Percentiles rank a stretch among this genome's conserved stretches.
phyloP scores from a whole-genome alignment of 2,113 vertebrate species.

The Struthio camelus region DNA sequence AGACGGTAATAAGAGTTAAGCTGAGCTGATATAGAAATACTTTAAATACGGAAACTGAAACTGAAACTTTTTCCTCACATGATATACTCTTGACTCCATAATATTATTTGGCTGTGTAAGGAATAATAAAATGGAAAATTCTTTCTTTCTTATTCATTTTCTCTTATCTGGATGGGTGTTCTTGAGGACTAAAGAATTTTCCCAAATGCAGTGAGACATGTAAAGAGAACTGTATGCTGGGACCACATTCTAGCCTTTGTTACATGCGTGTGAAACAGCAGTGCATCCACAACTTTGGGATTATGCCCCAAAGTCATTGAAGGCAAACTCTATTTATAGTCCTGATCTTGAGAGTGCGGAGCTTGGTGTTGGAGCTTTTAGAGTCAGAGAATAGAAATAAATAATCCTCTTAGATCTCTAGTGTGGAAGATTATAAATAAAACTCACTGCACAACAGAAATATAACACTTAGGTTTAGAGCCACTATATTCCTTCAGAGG shows the following conservation, averaged over 20 bases:
- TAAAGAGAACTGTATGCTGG: neutral
- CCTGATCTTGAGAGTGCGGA: neutral
- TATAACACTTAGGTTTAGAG: neutral
- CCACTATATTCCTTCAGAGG: neutral
- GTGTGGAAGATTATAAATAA: neutral
- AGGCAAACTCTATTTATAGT: neutral
- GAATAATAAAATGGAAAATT: neutral
- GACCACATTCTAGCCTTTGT: neutral
- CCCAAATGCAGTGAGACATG: neutral
- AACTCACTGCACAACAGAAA: neutral
- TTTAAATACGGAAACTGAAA: neutral
- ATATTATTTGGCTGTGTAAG: neutral
- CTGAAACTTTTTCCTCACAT: neutral
- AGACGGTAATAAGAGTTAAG: neutral
- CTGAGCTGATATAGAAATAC: constrained; percentile 23
- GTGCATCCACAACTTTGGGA: neutral
- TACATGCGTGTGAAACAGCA: neutral
- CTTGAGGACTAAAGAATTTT: neutral
- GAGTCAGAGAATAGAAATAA: neutral
- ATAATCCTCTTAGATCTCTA: neutral
- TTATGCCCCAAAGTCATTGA: neutral
- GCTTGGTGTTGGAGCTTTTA: neutral
- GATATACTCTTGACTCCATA: neutral
- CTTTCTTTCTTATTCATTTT: neutral
- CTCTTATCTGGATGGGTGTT: neutral